Base-by-base conservation (phyloP, 2,113 vertebrate species). In the Antechinus flavipes region DNA sequence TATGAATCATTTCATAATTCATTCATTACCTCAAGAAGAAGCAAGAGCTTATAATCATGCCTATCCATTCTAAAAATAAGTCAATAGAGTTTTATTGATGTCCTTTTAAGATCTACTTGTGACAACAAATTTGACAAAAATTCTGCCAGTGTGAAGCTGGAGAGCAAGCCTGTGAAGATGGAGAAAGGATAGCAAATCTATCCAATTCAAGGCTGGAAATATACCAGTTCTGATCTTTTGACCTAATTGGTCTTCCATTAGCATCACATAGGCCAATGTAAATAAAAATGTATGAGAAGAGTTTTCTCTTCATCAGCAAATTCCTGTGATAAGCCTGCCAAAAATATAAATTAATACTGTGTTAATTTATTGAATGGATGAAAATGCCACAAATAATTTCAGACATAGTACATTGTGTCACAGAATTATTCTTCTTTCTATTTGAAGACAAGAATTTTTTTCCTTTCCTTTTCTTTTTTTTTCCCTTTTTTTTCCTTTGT, bases 61-160 rank as follows among this genome's bases (percentile, higher is more conserved):
- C 0, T 12, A 93, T 96, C 95, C 11, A 11, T 89, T 95, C 76
- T 97, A 96, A 96, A 97, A 95, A 93, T 95, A 94, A 95, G 55
- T 56, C 91, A 76, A 19, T 35, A 89, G 89, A 91, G n/a, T 96
- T 95, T 91, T 93, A 94, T 2, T 90, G 92, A 96, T 97, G 49
- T 2, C 50, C 53, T 94, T 93, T 47, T 1, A 95, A 93, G 11
- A 92, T 91, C 16, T 94, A 27, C 16, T 54, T 30, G 54, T 47
- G 90, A 76, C 53, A 94, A 89, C 14, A 94, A 96, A 19, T 89
- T 94, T 94, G 91, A 53, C 91, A 94, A 96, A 96, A 94, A 54
- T 89, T 92, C 30, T 84, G 1, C 68, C 68, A 84, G 8, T 42
- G 16, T 84, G 68, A 84, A 84, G 68, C 16, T 42, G 19, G 35